phyloP scores from a whole-genome alignment of 1,140 invertebrate species.

The Liolophura sinensis region DNA sequence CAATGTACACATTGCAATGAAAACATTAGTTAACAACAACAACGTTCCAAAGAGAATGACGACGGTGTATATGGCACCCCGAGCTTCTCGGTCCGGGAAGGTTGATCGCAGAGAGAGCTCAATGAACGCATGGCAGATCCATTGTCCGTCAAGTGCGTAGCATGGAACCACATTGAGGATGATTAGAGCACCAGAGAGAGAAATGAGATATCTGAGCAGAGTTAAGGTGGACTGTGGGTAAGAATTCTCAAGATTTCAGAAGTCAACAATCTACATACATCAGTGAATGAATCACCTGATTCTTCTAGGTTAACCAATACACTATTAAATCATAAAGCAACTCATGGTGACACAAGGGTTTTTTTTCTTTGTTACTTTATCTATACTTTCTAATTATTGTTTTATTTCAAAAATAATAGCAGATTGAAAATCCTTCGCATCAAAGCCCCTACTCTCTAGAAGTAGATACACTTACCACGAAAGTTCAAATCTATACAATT shows the following conservation, averaged over 20 bases:
- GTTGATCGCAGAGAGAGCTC: conserved; percentile 52
- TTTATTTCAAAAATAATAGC: no score
- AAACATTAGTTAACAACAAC: conserved; percentile 47
- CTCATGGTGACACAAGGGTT: no score
- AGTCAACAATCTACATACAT: no score
- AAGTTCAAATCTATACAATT: no score
- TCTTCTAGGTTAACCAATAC: neutral
- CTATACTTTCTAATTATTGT: no score
- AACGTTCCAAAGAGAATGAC: conserved; percentile 51
- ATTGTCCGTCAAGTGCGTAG: conserved; percentile 88
- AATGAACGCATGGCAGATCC: conserved; percentile 70
- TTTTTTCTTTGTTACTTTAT: no score
- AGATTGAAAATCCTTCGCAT: no score
- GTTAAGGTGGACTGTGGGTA: conserved; percentile 32
- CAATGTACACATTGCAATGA: conserved; percentile 55
- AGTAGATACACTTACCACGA: no score
- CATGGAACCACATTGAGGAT: conserved; percentile 92
- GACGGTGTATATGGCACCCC: conserved; percentile 45
- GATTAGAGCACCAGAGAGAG: conserved; percentile 88
- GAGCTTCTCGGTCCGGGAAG: conserved; percentile 42
- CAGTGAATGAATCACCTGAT: neutral
- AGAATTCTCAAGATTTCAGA: neutral
- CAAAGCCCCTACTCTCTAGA: no score
- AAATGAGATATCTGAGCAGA: conserved; percentile 68
- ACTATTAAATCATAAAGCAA: no score